A percentile compares a stretch with the other conserved stretches of the same genome.
These are phyloP conservation scores for Macropis europaea DNA, from an alignment of 2,888 invertebrate genomes.

Conservation along the genomic window DNA sequence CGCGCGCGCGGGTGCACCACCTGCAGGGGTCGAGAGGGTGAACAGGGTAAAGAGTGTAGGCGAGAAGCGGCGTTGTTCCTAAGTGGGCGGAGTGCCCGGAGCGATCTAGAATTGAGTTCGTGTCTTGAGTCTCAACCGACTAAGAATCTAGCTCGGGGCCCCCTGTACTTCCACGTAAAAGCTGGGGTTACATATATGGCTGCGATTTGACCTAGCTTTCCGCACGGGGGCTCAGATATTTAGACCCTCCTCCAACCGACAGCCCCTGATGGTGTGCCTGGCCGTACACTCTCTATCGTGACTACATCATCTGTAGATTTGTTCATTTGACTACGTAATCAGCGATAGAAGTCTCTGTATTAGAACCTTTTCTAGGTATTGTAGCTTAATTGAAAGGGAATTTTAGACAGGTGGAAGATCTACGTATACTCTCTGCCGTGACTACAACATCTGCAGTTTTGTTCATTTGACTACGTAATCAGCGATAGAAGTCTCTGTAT, in stretches of 20 bases:
- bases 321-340: too few relatives aligned
- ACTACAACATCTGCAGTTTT: too few relatives aligned
- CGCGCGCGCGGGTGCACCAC: constrained; percentile 14
- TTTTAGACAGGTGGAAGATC: too few relatives aligned
- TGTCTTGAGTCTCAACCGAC: constrained; percentile 74
- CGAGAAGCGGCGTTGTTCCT: constrained; percentile 58
- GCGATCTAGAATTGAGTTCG: constrained; percentile 77
- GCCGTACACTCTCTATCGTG: neutral
- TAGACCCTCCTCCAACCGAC: constrained; percentile 16
- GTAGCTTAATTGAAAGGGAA: too few relatives aligned
- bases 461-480: too few relatives aligned
- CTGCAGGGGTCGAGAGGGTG: constrained; percentile 1
- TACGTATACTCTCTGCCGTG: too few relatives aligned
- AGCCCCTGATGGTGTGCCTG: neutral
- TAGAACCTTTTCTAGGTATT: too few relatives aligned
- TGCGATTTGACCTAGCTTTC: constrained; percentile 23
- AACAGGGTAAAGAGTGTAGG: constrained; percentile 19
- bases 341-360: too few relatives aligned
- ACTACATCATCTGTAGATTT: too few relatives aligned
- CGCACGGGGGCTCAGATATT: constrained; percentile 8
- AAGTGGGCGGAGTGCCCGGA: constrained; percentile 68
- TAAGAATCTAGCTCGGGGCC: constrained; percentile 66
- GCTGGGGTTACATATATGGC: constrained; percentile 34
- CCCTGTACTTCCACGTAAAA: constrained; percentile 16
- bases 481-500: too few relatives aligned